Evolutionary conservation across 2,888 invertebrate genomes (phyloP).

Genomic region (Notodonta dromedarius): DNA sequence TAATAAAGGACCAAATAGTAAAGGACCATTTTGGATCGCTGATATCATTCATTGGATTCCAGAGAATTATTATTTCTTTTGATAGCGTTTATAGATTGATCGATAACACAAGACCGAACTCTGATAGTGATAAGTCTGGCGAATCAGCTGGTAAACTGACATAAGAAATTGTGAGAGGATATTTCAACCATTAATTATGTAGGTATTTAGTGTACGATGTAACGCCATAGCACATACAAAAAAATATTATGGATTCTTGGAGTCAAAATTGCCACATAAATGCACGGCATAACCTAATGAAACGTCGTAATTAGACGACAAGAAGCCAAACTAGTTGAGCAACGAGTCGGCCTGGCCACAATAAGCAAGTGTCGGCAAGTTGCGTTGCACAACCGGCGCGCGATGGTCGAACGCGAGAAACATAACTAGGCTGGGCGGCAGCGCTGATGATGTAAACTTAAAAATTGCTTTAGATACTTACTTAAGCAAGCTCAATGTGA

Average conservation of each 20-base stretch:
- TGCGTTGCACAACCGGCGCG: slow-evolving; percentile 77
- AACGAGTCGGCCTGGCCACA: slow-evolving; percentile 75
- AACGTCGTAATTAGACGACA: slow-evolving; percentile 75
- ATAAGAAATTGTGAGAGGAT: too few species aligned
- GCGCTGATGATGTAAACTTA: slow-evolving; percentile 80
- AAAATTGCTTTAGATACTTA: slow-evolving; percentile 83
- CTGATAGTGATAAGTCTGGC: too few species aligned
- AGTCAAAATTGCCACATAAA: slow-evolving; percentile 52
- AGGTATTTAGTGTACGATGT: too few species aligned
- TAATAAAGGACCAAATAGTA: too few species aligned
- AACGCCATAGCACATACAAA: too few species aligned
- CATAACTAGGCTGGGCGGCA: slow-evolving; percentile 82
- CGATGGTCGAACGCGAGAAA: slow-evolving; percentile 83
- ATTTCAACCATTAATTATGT: too few species aligned
- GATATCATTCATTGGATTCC: too few species aligned
- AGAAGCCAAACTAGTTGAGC: slow-evolving; percentile 78
- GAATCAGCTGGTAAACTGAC: too few species aligned
- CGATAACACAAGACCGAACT: too few species aligned
- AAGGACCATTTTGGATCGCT: neutral
- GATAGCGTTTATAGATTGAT: too few species aligned
- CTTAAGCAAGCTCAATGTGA: slow-evolving; percentile 78
- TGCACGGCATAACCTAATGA: slow-evolving; percentile 65
- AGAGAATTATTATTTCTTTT: too few species aligned
- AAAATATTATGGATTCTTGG: slow-evolving; percentile 14
- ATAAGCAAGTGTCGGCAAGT: slow-evolving; percentile 81